Evolutionary conservation across 2,113 vertebrate species (phyloP).

Genomic region (Platichthys flesus): DNA sequence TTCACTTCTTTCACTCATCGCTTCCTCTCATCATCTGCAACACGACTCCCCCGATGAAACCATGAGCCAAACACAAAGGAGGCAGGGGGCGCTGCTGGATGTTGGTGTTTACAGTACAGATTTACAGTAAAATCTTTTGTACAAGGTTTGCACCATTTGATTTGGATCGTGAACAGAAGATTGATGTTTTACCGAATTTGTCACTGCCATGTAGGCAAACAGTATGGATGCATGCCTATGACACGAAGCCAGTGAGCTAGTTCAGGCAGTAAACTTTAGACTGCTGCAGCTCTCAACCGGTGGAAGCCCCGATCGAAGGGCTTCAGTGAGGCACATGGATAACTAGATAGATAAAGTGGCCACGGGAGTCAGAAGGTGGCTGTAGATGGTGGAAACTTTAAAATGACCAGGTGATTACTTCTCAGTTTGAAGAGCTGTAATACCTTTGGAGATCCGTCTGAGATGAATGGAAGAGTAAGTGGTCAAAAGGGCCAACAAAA

Average conservation of each 20-base stretch:
- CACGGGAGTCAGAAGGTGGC: too few species aligned
- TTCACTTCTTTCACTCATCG: not conserved
- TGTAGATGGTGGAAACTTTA: not conserved
- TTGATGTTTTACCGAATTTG: constrained; percentile 33
- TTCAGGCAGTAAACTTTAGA: not conserved
- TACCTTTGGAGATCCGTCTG: too few species aligned
- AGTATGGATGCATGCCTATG: constrained; percentile 11
- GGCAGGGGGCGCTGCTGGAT: constrained; percentile 19
- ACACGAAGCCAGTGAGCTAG: constrained; percentile 3
- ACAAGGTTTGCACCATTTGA: constrained; percentile 41
- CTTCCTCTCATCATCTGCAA: constrained; percentile 9
- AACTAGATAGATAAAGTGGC: too few species aligned
- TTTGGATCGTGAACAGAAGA: constrained; percentile 40
- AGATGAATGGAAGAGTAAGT: too few species aligned
- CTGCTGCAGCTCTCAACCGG: not conserved
- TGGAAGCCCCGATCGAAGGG: not conserved
- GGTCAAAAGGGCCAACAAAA: too few species aligned
- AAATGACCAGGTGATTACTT: too few species aligned
- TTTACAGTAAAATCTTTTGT: constrained; percentile 50
- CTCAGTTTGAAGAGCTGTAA: too few species aligned
- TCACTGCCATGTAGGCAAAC: constrained; percentile 20
- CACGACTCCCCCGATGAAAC: not conserved
- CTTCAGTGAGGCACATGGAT: not conserved
- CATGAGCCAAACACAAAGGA: constrained; percentile 25
- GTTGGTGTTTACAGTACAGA: constrained; percentile 59